Evolutionary conservation across 2,888 invertebrate genomes (phyloP).

Genomic region (Seira musarum): DNA sequence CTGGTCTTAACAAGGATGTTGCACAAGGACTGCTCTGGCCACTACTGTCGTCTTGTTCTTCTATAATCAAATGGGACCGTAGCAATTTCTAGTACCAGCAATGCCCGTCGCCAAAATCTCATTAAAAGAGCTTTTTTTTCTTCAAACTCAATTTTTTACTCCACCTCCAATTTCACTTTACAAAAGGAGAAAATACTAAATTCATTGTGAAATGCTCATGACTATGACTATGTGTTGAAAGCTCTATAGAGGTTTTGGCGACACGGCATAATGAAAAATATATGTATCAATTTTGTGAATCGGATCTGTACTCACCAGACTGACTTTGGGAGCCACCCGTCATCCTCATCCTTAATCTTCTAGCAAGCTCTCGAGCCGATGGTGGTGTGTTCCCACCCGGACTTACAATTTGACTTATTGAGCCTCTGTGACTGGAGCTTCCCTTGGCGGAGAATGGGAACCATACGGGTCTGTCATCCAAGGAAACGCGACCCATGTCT

Average conservation of each 20-base stretch:
- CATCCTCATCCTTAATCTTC: constrained; percentile 69
- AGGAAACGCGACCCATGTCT: constrained; percentile 86
- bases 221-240: no score
- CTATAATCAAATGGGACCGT: constrained; percentile 65
- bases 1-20: constrained; percentile 68
- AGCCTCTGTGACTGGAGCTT: constrained; percentile 69
- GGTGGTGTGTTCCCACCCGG: constrained; percentile 68
- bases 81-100: constrained; percentile 56
- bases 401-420: constrained; percentile 68
- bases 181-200: not conserved
- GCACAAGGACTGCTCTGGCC: constrained; percentile 70
- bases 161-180: not conserved
- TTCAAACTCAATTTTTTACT: not conserved
- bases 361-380: constrained; percentile 68
- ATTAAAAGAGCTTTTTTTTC: not conserved
- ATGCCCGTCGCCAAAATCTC: not conserved
- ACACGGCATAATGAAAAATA: not conserved
- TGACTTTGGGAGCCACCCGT: constrained; percentile 69
- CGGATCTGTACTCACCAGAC: constrained; percentile 64
- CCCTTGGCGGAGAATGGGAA: constrained; percentile 75
- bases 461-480: constrained; percentile 92
- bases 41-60: constrained; percentile 70
- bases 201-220: not conserved
- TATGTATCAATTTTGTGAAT: constrained; percentile 4
- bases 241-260: no score